phyloP scores from a whole-genome alignment of 2,888 invertebrate species.

The Caenorhabditis sinica region DNA sequence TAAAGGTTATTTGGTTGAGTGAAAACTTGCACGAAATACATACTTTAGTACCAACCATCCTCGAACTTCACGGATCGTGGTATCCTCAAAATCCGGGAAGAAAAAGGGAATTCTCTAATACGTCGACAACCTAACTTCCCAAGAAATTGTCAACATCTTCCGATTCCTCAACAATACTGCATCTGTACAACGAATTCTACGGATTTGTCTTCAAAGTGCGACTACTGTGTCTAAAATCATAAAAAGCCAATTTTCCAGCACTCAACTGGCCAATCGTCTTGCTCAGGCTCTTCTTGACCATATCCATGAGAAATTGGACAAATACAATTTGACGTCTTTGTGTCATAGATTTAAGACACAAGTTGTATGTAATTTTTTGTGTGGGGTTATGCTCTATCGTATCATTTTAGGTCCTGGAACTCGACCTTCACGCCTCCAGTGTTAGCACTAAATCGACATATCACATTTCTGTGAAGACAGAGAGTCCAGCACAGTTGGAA shows the following conservation, averaged over 20 bases:
- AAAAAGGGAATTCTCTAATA: conserved; percentile 64
- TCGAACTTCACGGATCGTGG: conserved; percentile 14
- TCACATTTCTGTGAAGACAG: neutral
- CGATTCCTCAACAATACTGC: conserved; percentile 68
- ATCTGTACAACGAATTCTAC: conserved; percentile 48
- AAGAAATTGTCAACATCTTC: conserved; percentile 60
- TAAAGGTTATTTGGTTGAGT: conserved; percentile 45
- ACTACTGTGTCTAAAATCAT: too few species aligned
- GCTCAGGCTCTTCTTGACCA: neutral
- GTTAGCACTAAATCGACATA: neutral
- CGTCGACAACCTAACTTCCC: conserved; percentile 45
- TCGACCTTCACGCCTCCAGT: neutral
- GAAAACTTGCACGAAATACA: too few species aligned
- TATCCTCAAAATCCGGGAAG: conserved; percentile 19
- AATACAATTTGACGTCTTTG: neutral
- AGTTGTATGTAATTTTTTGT: neutral
- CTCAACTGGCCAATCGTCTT: neutral
- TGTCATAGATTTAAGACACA: neutral
- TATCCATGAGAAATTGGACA: neutral
- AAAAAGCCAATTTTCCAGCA: too few species aligned
- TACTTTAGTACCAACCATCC: conserved; percentile 3
- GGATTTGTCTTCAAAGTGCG: neutral
- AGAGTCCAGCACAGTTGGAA: neutral
- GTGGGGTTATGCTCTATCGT: neutral
- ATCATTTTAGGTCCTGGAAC: neutral